Conservation (phyloP, 2,797 vertebrate genomes). For the Knipowitschia caucasica region DNA sequence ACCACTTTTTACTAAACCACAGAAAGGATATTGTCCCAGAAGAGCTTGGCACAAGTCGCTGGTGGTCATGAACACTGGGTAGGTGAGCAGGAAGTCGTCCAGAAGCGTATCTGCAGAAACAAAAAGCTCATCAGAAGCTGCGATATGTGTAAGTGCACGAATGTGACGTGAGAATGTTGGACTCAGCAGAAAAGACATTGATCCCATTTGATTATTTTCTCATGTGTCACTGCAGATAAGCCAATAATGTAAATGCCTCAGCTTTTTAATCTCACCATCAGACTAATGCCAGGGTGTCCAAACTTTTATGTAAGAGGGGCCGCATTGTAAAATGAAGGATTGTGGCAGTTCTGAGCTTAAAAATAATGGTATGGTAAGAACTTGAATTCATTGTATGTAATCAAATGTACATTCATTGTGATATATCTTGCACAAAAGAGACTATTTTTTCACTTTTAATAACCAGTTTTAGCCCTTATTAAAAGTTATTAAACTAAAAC, state of each 20-base stretch:
- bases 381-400: no score
- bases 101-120: conserved; percentile 84
- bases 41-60: conserved; percentile 95
- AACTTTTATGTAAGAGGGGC: no score
- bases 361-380: no score
- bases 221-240: conserved; percentile 40
- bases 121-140: conserved; percentile 15
- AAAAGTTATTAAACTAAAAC: no score
- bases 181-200: not conserved
- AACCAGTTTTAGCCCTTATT: no score
- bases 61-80: conserved; percentile 95
- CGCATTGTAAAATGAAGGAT: no score
- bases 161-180: not conserved
- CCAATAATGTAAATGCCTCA: conserved; percentile 32
- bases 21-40: conserved; percentile 93
- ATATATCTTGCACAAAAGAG: no score
- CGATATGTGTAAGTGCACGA: not conserved
- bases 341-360: no score
- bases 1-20: no score
- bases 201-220: not conserved
- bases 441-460: no score
- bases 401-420: no score
- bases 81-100: conserved; percentile 96
- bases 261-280: conserved; percentile 26
- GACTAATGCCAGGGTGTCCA: no score